These are phyloP conservation scores for Huso huso DNA, from an alignment of 2,797 vertebrate genomes.

Conservation along the genomic window DNA sequence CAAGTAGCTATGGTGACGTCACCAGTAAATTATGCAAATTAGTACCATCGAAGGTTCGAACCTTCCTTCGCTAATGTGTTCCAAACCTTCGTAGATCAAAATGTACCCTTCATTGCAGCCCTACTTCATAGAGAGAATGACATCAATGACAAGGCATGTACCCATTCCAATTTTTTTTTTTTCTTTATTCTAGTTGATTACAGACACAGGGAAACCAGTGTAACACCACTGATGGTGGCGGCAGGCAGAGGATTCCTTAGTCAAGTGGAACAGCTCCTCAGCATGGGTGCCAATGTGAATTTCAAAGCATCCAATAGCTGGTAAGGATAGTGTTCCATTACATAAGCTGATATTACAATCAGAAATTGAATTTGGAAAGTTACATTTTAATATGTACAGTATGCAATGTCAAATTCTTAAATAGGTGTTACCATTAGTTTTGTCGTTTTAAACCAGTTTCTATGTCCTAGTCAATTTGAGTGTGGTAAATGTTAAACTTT, in stretches of 20 bases:
- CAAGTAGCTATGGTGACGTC: no score
- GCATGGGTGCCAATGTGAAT: slow-evolving; percentile 77
- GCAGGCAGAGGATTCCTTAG: slow-evolving; percentile 76
- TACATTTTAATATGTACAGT: background rate
- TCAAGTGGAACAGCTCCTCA: slow-evolving; percentile 81
- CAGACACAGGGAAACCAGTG: slow-evolving; percentile 80
- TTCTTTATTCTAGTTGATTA: slow-evolving; percentile 72
- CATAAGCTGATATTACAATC: background rate
- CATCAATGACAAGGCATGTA: no score
- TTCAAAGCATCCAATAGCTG: slow-evolving; percentile 83
- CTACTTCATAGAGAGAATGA: no score
- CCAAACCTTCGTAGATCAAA: no score
- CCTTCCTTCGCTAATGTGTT: no score
- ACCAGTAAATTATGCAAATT: no score
- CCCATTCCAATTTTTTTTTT: background rate
- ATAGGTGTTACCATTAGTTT: no score
- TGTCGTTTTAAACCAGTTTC: background rate
- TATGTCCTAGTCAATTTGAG: no score
- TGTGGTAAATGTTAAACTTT: no score
- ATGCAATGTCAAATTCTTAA: background rate
- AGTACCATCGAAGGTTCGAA: no score
- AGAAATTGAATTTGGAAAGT: background rate
- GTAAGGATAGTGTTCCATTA: slow-evolving; percentile 46
- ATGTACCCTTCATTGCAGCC: no score
- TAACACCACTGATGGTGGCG: slow-evolving; percentile 82